Base-by-base conservation (phyloP, 2,888 invertebrate species). In the Gymnosoma rotundatum region DNA sequence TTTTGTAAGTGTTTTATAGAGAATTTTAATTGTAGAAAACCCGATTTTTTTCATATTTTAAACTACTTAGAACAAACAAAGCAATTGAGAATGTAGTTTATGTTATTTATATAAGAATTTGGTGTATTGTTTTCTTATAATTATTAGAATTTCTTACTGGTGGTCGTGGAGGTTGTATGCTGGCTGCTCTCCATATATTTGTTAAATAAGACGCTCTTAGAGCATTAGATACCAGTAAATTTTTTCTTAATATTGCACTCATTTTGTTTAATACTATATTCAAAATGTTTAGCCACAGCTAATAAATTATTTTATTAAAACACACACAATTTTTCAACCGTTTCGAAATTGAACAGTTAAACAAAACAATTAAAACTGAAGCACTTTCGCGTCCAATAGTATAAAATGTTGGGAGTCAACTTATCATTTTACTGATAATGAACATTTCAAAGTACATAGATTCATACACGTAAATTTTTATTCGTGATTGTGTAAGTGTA, bases 181-280 rank as follows among this genome's bases (percentile, higher is more conserved):
- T 84, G 69, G 84, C 84, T 63, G 81, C 70, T 74, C 84, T 84
- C 81, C 84, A 84, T 74, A 84, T 84, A 78, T 84, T 78, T 70
- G 81, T 66, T 0, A 54, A 38, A 70, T 60, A 75, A 20, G 73
- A 42, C 32, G 81, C 20, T 74, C 73, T 81, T 36, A 84, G 48
- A 36, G 78, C 58, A 74, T 66, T 81, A 18, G 74, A 54, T 74
- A 74, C 64, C 61, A 70, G 74, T 42, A 60, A 74, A 61, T 70
- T 70, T 73, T 74, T 84, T 70, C 81, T 84, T 16, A 84, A 54
- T 32, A 84, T 58, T 20, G 56, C 61, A 84, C 78, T 84, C 84
- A 84, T 84, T 42, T 81, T 78, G 20, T 52, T n/a, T 48, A 64
- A 73, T 36, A 61, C 69, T 50, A 58, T n/a, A n/a, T n/a, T n/a